Evolutionary conservation across 2,797 vertebrate genomes (phyloP).

Genomic region (Danionella dracula): DNA sequence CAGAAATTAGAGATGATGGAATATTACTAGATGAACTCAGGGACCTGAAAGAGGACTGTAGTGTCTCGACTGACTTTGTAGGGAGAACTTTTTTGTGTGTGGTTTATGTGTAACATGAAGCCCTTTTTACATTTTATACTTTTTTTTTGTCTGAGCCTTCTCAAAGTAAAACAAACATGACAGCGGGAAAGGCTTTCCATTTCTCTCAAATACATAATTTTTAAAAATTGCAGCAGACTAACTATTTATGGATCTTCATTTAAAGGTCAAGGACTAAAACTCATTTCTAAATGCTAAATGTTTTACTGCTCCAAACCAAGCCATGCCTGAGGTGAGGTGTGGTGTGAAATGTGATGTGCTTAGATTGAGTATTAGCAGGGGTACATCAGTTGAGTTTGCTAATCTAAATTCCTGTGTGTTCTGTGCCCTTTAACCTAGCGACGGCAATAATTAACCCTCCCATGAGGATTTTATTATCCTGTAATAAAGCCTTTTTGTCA

Average conservation of each 20-base stretch:
- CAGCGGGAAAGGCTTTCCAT: too few species aligned
- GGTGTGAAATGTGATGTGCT: background rate
- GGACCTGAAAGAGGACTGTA: too few species aligned
- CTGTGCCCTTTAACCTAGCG: conserved; percentile 38
- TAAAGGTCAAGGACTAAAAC: too few species aligned
- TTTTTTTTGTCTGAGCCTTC: too few species aligned
- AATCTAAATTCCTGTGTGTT: conserved; percentile 20
- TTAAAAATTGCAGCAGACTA: too few species aligned
- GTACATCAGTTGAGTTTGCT: background rate
- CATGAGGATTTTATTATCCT: conserved; percentile 44
- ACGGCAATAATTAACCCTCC: conserved; percentile 44
- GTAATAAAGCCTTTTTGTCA: conserved; percentile 25
- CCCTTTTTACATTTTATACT: too few species aligned
- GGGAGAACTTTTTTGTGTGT: background rate
- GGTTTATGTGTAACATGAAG: background rate
- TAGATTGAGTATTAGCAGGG: background rate
- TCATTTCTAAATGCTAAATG: too few species aligned
- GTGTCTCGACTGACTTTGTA: too few species aligned
- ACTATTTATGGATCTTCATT: too few species aligned
- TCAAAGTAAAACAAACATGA: too few species aligned
- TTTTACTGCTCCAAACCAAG: background rate
- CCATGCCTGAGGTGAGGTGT: background rate
- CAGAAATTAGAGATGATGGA: background rate
- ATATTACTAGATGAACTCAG: background rate
- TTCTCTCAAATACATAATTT: too few species aligned